Conservation (phyloP, 2,797 vertebrate species). For the Holocentrus rufus region DNA sequence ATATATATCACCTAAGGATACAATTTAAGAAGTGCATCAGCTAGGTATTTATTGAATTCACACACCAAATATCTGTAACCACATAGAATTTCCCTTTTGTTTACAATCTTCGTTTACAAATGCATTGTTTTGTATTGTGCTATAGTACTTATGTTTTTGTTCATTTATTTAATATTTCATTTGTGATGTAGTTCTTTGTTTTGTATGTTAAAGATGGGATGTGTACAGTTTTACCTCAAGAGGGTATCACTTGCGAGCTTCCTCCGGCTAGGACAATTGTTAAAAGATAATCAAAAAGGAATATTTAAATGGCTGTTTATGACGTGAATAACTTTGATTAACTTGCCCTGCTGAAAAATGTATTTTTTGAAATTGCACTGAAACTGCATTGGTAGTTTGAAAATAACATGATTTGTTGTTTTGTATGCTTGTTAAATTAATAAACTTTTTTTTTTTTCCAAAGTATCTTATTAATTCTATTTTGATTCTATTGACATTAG, state of each 20-base stretch:
- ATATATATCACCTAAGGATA: conserved; percentile 33
- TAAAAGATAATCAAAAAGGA: conserved; percentile 71
- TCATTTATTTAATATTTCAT: conserved; percentile 73
- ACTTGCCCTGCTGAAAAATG: conserved; percentile 78
- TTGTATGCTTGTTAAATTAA: conserved; percentile 84
- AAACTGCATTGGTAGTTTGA: conserved; percentile 78
- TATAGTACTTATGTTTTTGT: conserved; percentile 61
- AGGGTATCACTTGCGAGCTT: conserved; percentile 69
- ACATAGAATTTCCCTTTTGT: conserved; percentile 58
- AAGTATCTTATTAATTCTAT: conserved; percentile 38
- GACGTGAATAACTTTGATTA: conserved; percentile 70
- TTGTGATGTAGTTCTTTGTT: conserved; percentile 67
- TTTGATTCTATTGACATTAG: not conserved
- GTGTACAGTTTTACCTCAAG: conserved; percentile 71
- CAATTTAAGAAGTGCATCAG: conserved; percentile 32
- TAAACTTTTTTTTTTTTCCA: conserved; percentile 74
- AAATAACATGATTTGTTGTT: conserved; percentile 72
- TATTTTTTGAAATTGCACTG: conserved; percentile 86
- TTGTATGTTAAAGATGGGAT: conserved; percentile 53
- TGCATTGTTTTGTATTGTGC: conserved; percentile 63
- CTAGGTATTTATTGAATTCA: conserved; percentile 67
- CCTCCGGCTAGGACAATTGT: conserved; percentile 74
- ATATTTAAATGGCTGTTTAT: conserved; percentile 69
- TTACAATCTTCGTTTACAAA: conserved; percentile 74
- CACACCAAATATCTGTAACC: conserved; percentile 74